phyloP scores from a whole-genome alignment of 1,140 invertebrate genomes.

The Lutraria rhynchaena region DNA sequence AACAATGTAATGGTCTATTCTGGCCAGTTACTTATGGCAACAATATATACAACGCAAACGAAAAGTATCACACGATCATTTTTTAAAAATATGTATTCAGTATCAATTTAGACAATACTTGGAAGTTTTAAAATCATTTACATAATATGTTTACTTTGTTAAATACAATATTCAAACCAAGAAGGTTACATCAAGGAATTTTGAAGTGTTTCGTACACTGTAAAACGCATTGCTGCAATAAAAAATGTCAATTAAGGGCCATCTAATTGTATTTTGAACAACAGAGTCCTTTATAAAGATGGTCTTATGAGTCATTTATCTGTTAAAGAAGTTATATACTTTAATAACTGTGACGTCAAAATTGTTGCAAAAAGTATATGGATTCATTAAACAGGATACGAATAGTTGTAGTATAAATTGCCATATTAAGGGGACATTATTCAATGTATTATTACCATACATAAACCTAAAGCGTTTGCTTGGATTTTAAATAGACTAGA shows the following conservation, averaged over 20 bases:
- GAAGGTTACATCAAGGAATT: conserved; percentile 24
- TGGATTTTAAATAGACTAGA: no score
- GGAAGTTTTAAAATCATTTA: conserved; percentile 9
- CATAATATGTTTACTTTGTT: not conserved
- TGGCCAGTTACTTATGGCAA: not conserved
- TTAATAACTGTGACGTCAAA: not conserved
- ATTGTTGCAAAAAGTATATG: conserved; percentile 13
- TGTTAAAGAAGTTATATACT: not conserved
- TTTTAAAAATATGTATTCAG: not conserved
- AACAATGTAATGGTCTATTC: conserved; percentile 5
- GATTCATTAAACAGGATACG: no score
- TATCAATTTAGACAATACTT: not conserved
- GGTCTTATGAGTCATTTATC: not conserved
- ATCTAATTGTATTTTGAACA: conserved; percentile 18
- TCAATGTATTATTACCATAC: no score
- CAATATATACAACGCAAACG: conserved; percentile 18
- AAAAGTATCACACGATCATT: not conserved
- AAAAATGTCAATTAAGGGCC: conserved; percentile 10
- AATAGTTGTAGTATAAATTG: no score
- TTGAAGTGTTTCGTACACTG: not conserved
- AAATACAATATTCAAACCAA: not conserved
- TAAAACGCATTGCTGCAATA: not conserved
- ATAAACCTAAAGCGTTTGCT: no score
- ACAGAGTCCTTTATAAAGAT: not conserved
- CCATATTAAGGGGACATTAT: no score